These are phyloP conservation scores for Gobio gobio DNA, from an alignment of 2,113 vertebrate genomes.

Conservation along the genomic window DNA sequence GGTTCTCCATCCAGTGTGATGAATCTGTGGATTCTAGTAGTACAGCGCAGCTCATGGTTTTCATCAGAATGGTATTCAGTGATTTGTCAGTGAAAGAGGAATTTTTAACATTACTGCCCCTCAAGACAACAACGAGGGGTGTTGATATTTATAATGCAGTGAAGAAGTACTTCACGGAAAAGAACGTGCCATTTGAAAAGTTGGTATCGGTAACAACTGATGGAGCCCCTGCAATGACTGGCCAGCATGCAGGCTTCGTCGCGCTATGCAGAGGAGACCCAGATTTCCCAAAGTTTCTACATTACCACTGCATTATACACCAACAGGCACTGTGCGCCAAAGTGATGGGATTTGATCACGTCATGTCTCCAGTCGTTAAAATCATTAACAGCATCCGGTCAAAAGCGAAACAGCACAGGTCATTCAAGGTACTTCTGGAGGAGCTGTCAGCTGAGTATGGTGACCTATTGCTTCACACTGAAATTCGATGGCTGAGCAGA, in stretches of 20 bases:
- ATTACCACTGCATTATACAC: conserved; percentile 60
- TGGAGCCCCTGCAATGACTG: not conserved
- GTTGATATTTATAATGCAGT: not conserved
- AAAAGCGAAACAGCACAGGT: not conserved
- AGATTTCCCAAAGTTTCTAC: conserved; percentile 42
- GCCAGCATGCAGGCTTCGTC: not conserved
- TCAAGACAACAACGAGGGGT: not conserved
- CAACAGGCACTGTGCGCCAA: not conserved
- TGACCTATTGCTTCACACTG: not conserved
- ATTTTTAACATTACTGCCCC: not conserved
- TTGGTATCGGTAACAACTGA: not conserved
- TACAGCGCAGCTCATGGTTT: conserved; percentile 23
- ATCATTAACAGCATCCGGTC: not conserved
- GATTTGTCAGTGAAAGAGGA: conserved; percentile 41
- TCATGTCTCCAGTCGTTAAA: not conserved
- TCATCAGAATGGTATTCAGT: conserved; percentile 35
- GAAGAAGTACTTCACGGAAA: not conserved
- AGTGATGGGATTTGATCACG: too few relatives aligned
- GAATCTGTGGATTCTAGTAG: too few relatives aligned
- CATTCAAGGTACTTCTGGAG: not conserved
- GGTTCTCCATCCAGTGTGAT: too few relatives aligned
- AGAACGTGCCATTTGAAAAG: not conserved
- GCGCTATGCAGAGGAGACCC: not conserved
- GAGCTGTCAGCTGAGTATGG: not conserved
- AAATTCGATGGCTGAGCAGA: not conserved